Conservation (phyloP, 2,888 invertebrate species). For the Elysia crispata region DNA sequence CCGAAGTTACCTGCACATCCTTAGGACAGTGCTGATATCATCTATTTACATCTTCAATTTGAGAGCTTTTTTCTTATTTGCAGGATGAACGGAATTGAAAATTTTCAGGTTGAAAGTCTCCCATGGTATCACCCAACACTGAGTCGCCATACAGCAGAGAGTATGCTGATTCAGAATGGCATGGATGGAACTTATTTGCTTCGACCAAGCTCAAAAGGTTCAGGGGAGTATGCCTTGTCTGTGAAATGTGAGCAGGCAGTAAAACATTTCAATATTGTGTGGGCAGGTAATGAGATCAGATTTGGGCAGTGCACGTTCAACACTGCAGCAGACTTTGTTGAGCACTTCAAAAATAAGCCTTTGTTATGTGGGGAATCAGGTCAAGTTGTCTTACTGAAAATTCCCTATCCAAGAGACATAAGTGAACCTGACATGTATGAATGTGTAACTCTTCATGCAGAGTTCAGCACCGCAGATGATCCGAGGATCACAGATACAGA, state of each 20-base stretch:
- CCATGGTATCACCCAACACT: conserved; percentile 71
- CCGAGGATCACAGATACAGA: conserved; percentile 54
- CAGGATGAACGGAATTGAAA: not conserved
- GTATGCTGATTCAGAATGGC: conserved; percentile 73
- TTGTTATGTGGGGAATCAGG: conserved; percentile 74
- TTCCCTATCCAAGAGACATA: conserved; percentile 71
- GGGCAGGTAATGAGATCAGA: conserved; percentile 61
- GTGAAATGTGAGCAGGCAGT: conserved; percentile 75
- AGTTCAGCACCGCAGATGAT: conserved; percentile 62
- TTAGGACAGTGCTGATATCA: too few species aligned
- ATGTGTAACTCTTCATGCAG: conserved; percentile 71
- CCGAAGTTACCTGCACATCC: too few species aligned
- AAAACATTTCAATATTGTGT: conserved; percentile 72
- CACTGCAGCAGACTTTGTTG: conserved; percentile 65
- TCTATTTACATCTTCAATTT: too few species aligned
- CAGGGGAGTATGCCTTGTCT: conserved; percentile 71
- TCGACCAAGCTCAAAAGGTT: conserved; percentile 65
- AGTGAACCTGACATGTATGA: conserved; percentile 73
- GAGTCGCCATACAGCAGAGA: conserved; percentile 73
- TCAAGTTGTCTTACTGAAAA: conserved; percentile 65
- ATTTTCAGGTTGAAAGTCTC: conserved; percentile 46
- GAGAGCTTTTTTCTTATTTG: too few species aligned
- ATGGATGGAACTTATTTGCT: conserved; percentile 73
- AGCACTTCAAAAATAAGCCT: conserved; percentile 73
- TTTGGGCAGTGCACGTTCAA: conserved; percentile 74